Base-by-base conservation (phyloP, 2,797 vertebrate species). In the Tragelaphus oryx region DNA sequence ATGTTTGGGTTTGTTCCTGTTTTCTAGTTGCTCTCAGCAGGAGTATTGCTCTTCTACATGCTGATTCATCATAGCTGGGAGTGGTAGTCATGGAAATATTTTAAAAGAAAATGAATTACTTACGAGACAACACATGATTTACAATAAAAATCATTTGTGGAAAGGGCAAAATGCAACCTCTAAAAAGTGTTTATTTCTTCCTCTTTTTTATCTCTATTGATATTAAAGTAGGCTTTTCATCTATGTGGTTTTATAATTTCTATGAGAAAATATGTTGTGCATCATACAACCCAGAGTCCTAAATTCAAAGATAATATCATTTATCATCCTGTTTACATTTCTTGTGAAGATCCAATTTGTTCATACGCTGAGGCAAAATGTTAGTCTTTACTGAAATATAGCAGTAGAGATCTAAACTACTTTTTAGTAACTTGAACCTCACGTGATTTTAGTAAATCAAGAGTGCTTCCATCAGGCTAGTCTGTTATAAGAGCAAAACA, bases 251-350 rank as follows among this genome's bases (percentile, higher is more conserved):
- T 93, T 71, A 93, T 37, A 80, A 82, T 94, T 93, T 90, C 55
- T 95, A 14, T 76, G 52, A 90, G 6, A 30, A 93, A 91, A 46
- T 8, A 24, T 60, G 16, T 41, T 96, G 46, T n/a, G 16, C n/a
- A 82, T 14, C 8, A 91, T 89, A 78, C 50, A 65, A 59, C 71
- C 33, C 48, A 46, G 80, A 82, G 37, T 26, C 57, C 4, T 46
- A 81, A 93, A 82, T 93, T 94, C 65, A 81, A 91, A 95, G 74
- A 80, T 87, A 93, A 83, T 93, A 88, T 13, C 22, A 71, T 91
- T 91, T 91, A 86, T 96, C 37, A 85, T 91, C 68, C 30, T 86
- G 50, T 91, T 91, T 86, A 46, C 28, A 52, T 78, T 37, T 88
- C 26, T 74, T 85, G n/a, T 88, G 87, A 91, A 41, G 90, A 85